These are phyloP conservation scores for Tupiocoris notatus DNA, from an alignment of 2,888 invertebrate species.

Conservation along the genomic window DNA sequence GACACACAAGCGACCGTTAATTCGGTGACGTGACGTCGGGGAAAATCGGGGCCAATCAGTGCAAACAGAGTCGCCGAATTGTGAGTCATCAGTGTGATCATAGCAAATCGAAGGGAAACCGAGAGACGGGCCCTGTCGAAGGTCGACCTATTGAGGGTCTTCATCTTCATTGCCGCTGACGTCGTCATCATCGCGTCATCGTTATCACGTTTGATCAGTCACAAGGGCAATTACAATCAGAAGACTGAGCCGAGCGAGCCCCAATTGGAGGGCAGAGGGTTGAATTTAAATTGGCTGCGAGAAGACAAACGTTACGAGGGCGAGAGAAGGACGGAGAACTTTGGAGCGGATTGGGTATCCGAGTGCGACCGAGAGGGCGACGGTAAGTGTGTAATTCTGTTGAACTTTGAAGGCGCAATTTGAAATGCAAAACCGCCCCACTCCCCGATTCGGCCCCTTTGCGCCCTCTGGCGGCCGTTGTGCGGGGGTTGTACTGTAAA, in stretches of 20 bases:
- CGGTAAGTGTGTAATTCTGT: constrained; percentile 23
- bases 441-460: constrained; percentile 6
- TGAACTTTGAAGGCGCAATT: constrained; percentile 40
- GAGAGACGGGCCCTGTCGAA: neutral
- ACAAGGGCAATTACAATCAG: constrained; percentile 39
- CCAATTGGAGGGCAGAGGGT: constrained; percentile 24
- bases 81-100: constrained; percentile 21
- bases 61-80: constrained; percentile 13
- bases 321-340: neutral
- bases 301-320: neutral
- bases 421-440: constrained; percentile 32
- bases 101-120: neutral
- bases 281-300: constrained; percentile 33
- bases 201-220: constrained; percentile 41
- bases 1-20: neutral
- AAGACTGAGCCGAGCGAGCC: constrained; percentile 21
- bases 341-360: neutral
- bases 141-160: neutral
- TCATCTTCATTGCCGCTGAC: constrained; percentile 2
- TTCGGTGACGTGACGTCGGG: neutral
- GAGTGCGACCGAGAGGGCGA: neutral
- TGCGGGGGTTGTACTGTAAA: neutral
- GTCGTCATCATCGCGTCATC: constrained; percentile 11
- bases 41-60: constrained; percentile 15
- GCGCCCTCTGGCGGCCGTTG: neutral